Evolutionary conservation across 1,140 invertebrate species (phyloP).

Genomic region (Protaetia brevitarsis): DNA sequence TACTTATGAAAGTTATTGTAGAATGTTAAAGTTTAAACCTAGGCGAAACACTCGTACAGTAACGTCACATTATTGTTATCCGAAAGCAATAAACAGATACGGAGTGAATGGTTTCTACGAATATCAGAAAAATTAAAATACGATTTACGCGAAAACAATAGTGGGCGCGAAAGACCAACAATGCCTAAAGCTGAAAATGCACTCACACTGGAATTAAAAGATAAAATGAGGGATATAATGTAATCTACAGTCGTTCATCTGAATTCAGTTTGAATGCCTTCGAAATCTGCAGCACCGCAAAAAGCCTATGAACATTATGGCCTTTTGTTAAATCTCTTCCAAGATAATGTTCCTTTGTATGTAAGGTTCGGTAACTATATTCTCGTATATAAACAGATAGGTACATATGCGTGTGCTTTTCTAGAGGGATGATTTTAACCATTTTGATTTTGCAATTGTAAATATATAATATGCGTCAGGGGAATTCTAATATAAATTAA

Average conservation of each 20-base stretch:
- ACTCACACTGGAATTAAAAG: conserved; percentile 36
- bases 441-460: too few species aligned
- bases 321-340: conserved; percentile 7
- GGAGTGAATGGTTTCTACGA: not conserved
- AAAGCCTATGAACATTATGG: conserved; percentile 14
- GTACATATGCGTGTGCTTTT: not conserved
- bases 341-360: not conserved
- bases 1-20: too few species aligned
- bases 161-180: conserved; percentile 37
- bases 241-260: too few species aligned
- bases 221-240: conserved; percentile 38
- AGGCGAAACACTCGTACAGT: too few species aligned
- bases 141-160: conserved; percentile 31
- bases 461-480: too few species aligned
- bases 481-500: too few species aligned
- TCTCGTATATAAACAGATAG: not conserved
- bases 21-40: too few species aligned
- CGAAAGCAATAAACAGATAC: too few species aligned
- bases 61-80: too few species aligned
- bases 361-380: not conserved
- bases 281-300: conserved; percentile 33
- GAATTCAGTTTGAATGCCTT: conserved; percentile 36
- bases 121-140: conserved; percentile 6
- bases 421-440: too few species aligned
- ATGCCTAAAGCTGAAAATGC: conserved; percentile 35